Base-by-base conservation (phyloP, 2,888 invertebrate species). In the Caenorhabditis sp. region DNA sequence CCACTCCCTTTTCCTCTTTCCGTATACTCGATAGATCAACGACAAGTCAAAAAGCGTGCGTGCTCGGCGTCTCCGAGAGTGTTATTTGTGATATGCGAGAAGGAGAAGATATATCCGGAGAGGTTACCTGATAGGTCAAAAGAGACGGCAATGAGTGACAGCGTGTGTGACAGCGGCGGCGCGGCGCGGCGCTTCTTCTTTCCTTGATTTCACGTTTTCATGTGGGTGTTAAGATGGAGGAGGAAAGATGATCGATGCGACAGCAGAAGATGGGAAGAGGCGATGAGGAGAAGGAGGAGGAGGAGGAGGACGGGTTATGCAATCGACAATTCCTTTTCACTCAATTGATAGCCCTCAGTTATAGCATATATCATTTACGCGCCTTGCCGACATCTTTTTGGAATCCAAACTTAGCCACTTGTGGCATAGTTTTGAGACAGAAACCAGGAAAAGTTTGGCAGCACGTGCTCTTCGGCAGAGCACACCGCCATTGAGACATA, bases 1-100 rank as follows among this genome's bases (percentile, higher is more conserved):
- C 64, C 22, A 50, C 1, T n/a, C 24, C 51, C 47, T 47, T n/a
- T n/a, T n/a, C n/a, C n/a, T n/a, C n/a, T n/a, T n/a, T n/a, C n/a
- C n/a, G n/a, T n/a, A n/a, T n/a, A n/a, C n/a, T n/a, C n/a, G n/a
- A n/a, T 24, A 68, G 68, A 68, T 68, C 68, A 56, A 60, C 60
- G 60, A 60, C 60, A 60, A 20, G 24, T 20, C 40, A 60, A 60
- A 40, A 60, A 60, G 37, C 40, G 60, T 13, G 40, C 20, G 24
- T 40, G 60, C 56, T 55, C 55, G 8, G 15, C 18, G 18, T 35
- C 51, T 13, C 18, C 47, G 26, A 37, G 18, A 40, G 56, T 13
- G 67, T 67, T 67, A 67, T 67, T 67, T 67, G 67, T 68, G 68
- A 68, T 67, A n/a, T n/a, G n/a, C n/a, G n/a, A n/a, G n/a, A n/a